Evolutionary conservation across 2,888 invertebrate species (phyloP), one percentile per base, ranked within the genome.

Genomic region (Melanostoma scalare): DNA sequence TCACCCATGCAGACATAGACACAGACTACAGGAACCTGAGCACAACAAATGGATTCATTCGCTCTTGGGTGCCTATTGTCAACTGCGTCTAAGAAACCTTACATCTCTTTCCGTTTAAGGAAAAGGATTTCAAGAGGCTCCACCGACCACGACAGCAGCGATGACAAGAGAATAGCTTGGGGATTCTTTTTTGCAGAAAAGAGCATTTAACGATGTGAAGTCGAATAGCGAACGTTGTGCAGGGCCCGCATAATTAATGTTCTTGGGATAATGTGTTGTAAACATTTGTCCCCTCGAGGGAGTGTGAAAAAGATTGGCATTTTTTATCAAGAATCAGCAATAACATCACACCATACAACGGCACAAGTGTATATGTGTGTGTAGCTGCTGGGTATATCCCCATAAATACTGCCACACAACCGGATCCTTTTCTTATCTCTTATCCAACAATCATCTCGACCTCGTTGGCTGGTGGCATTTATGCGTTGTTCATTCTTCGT

Each of bases 331-430:
- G 20, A 38, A 55, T 38, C 55, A 55, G 36, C 10, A 55, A 30
- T 38, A 36, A 36, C 1, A 20, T 3, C 20, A 20, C 8, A 8
- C 38, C 8, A 20, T 55, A 35, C 35, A 55, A 38, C 38, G 35
- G 8, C 35, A 6, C 3, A 10, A 9, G 35, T 20, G 35, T 20
- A 20, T 20, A 20, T 20, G 20, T 20, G 20, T 20, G 1, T 20
- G 20, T 20, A 20, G 20, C 20, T 20, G 20, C 20, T 20, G 20
- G 20, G 20, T 20, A 20, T 20, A 20, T 20, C 20, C 20, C 20
- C 20, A 77, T 77, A 77, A 77, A 71, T 33, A 71, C 56, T 71
- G 76, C 71, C 76, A 71, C 76, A 56, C 48, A 40, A 33, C 48
- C 35, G 46, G 55, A 55, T 73, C 63, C 63, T 3, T 60, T 69